Conservation (phyloP, 2,888 invertebrate species). For the Eilema caniola region DNA sequence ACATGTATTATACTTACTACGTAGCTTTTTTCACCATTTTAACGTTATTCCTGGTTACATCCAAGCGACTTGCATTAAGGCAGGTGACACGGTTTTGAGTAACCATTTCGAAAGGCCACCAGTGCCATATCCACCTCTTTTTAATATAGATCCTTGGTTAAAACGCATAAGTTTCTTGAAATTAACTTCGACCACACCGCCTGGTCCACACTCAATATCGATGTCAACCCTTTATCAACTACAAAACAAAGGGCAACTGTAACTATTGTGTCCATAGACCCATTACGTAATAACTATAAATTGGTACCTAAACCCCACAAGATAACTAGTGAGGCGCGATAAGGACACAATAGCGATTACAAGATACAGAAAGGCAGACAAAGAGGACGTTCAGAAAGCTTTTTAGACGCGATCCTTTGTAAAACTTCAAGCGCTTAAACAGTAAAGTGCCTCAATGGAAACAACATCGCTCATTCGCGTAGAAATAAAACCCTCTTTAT, state of each 20-base stretch:
- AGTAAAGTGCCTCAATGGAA: slow-evolving; percentile 61
- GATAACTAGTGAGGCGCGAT: slow-evolving; percentile 64
- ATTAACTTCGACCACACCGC: slow-evolving; percentile 18
- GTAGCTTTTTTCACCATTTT: too few species aligned
- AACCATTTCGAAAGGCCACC: neutral
- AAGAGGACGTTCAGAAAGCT: slow-evolving; percentile 67
- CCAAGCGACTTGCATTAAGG: too few species aligned
- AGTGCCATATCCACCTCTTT: neutral
- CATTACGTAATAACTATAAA: slow-evolving; percentile 70
- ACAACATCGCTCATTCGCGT: slow-evolving; percentile 67
- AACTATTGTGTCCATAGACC: slow-evolving; percentile 58
- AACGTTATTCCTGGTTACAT: too few species aligned
- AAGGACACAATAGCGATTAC: slow-evolving; percentile 70
- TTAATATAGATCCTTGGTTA: neutral
- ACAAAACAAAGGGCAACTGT: slow-evolving; percentile 62
- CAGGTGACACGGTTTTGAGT: neutral
- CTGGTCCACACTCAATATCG: slow-evolving; percentile 46
- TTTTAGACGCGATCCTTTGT: slow-evolving; percentile 65
- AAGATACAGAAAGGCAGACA: slow-evolving; percentile 67
- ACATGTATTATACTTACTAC: too few species aligned
- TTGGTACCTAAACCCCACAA: slow-evolving; percentile 57
- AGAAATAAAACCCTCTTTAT: slow-evolving; percentile 70
- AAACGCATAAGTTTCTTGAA: slow-evolving; percentile 18
- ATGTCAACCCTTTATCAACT: slow-evolving; percentile 61
- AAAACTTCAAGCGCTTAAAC: slow-evolving; percentile 70